These are phyloP conservation scores for Trichoplusia ni DNA, from an alignment of 1,140 invertebrate genomes.

Conservation along the genomic window DNA sequence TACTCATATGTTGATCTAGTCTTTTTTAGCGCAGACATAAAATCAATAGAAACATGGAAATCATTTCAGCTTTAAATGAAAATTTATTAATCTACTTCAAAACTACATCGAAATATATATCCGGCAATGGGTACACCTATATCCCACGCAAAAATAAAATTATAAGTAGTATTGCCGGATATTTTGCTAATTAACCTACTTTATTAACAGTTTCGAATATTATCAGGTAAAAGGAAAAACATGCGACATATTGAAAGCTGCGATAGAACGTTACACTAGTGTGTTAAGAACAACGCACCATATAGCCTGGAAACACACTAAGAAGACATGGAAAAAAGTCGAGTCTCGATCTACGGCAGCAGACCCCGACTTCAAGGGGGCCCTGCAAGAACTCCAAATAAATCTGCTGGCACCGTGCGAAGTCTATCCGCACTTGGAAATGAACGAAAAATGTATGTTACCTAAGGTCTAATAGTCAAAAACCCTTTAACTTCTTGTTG, in stretches of 20 bases:
- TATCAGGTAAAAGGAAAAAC: slow-evolving; percentile 48
- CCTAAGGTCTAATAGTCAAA: no score
- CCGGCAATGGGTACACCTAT: no score
- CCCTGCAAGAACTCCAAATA: slow-evolving; percentile 77
- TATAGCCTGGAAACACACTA: slow-evolving; percentile 1
- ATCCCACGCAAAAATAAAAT: no score
- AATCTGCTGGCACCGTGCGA: slow-evolving; percentile 81
- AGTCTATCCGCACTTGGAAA: slow-evolving; percentile 83
- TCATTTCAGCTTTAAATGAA: no score
- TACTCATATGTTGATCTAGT: no score
- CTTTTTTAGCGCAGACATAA: no score
- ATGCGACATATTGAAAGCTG: slow-evolving; percentile 59
- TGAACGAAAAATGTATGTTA: slow-evolving; percentile 88
- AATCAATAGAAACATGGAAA: no score
- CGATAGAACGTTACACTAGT: slow-evolving; percentile 59
- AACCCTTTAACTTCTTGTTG: no score
- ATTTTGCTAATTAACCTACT: no score
- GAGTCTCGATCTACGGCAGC: not conserved
- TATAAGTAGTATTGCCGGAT: not conserved
- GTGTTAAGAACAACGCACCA: slow-evolving; percentile 40
- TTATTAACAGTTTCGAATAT: slow-evolving; percentile 3
- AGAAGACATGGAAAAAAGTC: not conserved
- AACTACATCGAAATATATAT: no score
- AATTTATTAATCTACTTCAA: no score
- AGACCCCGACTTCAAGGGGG: slow-evolving; percentile 44